Conservation (phyloP, 2,797 vertebrate genomes). For the Aselliscus stoliczkanus region DNA sequence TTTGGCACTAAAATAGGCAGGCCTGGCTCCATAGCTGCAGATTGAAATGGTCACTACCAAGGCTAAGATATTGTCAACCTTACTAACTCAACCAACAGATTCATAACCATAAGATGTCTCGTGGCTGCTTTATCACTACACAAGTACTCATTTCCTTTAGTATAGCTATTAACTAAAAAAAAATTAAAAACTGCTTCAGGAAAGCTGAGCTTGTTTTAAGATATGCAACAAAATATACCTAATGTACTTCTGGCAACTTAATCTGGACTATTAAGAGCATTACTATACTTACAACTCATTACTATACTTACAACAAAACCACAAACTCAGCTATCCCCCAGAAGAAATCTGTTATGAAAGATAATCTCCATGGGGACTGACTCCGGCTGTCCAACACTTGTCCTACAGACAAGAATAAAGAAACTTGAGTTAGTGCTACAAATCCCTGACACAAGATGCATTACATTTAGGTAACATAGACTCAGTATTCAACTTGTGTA, state of each 20-base stretch:
- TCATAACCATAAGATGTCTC: not conserved
- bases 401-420: conserved; percentile 80
- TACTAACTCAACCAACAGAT: not conserved
- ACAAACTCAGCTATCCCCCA: conserved; percentile 94
- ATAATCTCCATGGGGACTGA: conserved; percentile 91
- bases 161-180: not conserved
- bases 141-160: not conserved
- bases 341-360: conserved; percentile 90
- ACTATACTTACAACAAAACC: conserved; percentile 89
- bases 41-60: not conserved
- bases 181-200: not conserved
- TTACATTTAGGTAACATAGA: not conserved
- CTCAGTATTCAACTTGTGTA: not conserved
- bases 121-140: not conserved
- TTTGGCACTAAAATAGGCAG: not conserved
- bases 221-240: not conserved
- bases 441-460: not conserved
- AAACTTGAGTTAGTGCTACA: conserved; percentile 11
- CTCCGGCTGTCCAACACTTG: conserved; percentile 91
- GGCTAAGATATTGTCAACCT: not conserved
- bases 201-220: conserved; percentile 7
- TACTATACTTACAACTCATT: conserved; percentile 87
- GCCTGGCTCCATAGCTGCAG: not conserved
- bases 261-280: not conserved
- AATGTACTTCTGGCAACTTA: not conserved